Evolutionary conservation across 2,113 vertebrate genomes (phyloP).

Genomic region (Tragelaphus scriptus): DNA sequence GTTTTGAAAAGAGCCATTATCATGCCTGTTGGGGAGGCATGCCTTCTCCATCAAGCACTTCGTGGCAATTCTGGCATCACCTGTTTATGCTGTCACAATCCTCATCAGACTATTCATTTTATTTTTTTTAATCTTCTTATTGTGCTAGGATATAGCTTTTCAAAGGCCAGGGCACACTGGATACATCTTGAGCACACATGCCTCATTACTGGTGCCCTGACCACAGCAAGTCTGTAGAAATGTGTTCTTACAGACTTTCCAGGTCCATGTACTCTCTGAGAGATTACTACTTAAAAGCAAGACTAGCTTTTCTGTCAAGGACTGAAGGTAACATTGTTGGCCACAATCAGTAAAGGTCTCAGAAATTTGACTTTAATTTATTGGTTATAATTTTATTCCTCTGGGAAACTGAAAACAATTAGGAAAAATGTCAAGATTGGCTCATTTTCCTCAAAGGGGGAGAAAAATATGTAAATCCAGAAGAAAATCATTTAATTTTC

Average conservation of each 20-base stretch:
- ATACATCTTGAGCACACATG: not conserved
- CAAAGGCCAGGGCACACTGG: not conserved
- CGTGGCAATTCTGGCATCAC: not conserved
- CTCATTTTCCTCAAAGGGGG: not conserved
- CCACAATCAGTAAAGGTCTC: not conserved
- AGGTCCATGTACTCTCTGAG: not conserved
- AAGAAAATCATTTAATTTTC: slow-evolving; percentile 23
- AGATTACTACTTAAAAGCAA: slow-evolving; percentile 13
- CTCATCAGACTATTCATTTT: not conserved
- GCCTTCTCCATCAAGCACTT: not conserved
- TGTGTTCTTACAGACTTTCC: not conserved
- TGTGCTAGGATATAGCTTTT: not conserved
- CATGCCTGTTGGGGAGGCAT: not conserved
- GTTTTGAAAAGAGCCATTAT: slow-evolving; percentile 3
- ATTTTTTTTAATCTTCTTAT: not conserved
- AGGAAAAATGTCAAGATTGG: slow-evolving; percentile 1
- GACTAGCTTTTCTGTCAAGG: not conserved
- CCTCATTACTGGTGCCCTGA: not conserved
- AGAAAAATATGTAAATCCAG: not conserved
- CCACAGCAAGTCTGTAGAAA: not conserved
- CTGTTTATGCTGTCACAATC: not conserved
- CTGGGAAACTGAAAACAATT: not conserved
- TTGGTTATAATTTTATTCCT: not conserved
- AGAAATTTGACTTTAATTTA: slow-evolving; percentile 36
- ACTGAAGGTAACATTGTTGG: not conserved